Conservation (phyloP, 2,797 vertebrate genomes). For the Intellagama lesueurii region DNA sequence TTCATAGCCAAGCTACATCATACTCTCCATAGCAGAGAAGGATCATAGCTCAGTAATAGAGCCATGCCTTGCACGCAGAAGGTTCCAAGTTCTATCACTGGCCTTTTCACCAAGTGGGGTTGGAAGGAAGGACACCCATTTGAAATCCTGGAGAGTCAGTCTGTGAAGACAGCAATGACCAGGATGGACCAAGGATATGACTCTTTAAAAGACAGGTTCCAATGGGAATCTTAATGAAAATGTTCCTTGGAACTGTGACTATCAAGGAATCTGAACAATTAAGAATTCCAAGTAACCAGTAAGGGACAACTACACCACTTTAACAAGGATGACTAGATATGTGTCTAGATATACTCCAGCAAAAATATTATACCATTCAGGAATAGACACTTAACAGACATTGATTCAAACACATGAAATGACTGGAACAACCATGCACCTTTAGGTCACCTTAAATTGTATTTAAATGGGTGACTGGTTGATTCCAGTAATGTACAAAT, state of each 20-base stretch:
- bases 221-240: neutral
- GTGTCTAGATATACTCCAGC: neutral
- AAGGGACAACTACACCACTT: neutral
- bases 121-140: too few relatives aligned
- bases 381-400: neutral
- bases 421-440: neutral
- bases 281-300: neutral
- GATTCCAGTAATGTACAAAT: neutral
- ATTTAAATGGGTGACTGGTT: neutral
- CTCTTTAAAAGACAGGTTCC: neutral
- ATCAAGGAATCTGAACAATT: neutral
- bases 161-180: neutral
- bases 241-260: neutral
- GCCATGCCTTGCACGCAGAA: neutral
- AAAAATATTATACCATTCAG: neutral
- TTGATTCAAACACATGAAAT: neutral
- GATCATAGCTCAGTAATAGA: neutral
- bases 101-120: neutral
- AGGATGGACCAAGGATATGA: neutral
- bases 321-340: rapidly evolving
- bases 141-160: neutral
- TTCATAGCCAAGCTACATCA: neutral
- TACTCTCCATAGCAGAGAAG: constrained; percentile 6
- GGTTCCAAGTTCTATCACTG: neutral
- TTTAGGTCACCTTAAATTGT: neutral